Evolutionary conservation across 2,113 vertebrate species (phyloP), one percentile per base, ranked within the genome.

Genomic region (Chinchilla lanigera): DNA sequence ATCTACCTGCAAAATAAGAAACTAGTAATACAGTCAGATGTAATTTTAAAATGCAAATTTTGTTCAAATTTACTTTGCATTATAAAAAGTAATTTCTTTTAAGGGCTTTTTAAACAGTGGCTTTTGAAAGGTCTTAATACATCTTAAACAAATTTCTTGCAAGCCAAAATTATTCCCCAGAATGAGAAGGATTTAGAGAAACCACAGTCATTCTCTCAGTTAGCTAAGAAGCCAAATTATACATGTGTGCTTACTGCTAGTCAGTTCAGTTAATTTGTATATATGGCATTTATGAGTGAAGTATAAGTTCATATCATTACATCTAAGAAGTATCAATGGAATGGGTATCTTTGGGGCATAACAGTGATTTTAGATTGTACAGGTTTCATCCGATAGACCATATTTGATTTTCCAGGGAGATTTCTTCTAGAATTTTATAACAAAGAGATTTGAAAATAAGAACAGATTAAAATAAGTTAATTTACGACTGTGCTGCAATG

Each of bases 61-160:
- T 93, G 16, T 78, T 80, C 47, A 94, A 80, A 84, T 94, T 95
- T 95, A 44, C 87, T 95, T 97, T 92, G 90, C 47, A 56, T 95
- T 96, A 81, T 90, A 92, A 73, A 94, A 97, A 56, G 50, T 38
- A 90, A 93, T 94, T 97, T 96, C 16, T 96, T n/a, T 28, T 80
- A 84, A 83, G 30, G 4, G 5, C 3, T 86, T 93, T 97, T 96
- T 78, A 89, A 83, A 86, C 19, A 92, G 0, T 89, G n/a, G 7
- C 44, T 93, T 96, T 91, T 67, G 85, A 81, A 54, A 90, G 88
- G 50, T 95, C 28, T 87, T 94, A 93, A 83, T 82, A 52, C 41
- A 78, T 86, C 26, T 94, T 93, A 90, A 96, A 87, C 65, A 97
- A 92, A 97, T 89, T 73, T 73, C 33, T 50, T 28, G 3, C 30